Base-by-base conservation (phyloP, 2,888 invertebrate genomes). In the Serrognathus titanus region DNA sequence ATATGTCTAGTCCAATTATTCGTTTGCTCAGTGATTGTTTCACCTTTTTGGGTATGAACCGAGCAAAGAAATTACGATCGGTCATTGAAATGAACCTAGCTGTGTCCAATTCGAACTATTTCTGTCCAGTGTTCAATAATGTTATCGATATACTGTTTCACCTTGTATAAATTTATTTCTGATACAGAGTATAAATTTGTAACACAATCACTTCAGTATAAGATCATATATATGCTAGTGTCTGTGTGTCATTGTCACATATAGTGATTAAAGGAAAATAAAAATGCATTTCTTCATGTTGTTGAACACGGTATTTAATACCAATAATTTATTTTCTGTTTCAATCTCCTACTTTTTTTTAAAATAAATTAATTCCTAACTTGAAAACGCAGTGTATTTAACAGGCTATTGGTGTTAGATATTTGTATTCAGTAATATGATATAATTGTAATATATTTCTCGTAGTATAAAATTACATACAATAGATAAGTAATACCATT, bases 51-150 rank as follows among this genome's bases (percentile, higher is more conserved):
- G 24, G 24, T 31, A 31, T 31, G 24, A 31, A 31, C 24, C 24
- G 24, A 31, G 24, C 24, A 31, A 31, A 31, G 24, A 31, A 31
- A 31, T 6, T 24, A 7, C 11, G 9, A 9, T 48, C 16, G 16
- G 16, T 37, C 13, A n/a, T 54, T 38, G 35, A 53, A 10, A 12
- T 66, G 61, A 48, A 36, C 36, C 36, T 35, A 48, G 31, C 62
- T 67, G 65, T 73, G 72, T 73, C 71, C 72, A 74, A 64, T 69
- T 69, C 63, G 65, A 61, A 67, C 64, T 66, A 63, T 64, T 69
- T 73, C 72, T 74, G 72, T 72, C 72, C 72, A 72, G 56, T 67
- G 67, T 64, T 62, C 62, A 64, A 67, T 61, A 61, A 63, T 55
- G 49, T 37, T 58, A 58, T 57, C 57, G 54, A 55, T 60, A 57